phyloP scores from a whole-genome alignment of 1,140 invertebrate genomes.

The Drosophila eugracilis region DNA sequence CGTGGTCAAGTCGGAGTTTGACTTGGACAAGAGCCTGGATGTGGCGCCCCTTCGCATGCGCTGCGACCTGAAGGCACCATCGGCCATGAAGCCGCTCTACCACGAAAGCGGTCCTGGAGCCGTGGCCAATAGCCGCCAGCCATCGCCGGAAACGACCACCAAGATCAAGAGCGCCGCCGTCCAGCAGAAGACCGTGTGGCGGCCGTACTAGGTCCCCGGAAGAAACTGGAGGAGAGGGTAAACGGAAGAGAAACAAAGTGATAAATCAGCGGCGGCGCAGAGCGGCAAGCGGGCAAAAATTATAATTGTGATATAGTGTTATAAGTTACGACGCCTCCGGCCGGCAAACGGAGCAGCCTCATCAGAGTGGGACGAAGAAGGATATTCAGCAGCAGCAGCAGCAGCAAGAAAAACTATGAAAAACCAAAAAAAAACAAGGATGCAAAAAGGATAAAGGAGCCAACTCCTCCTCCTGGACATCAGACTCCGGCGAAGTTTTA shows the following conservation, averaged over 20 bases:
- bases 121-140: constrained; percentile 29
- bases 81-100: constrained; percentile 85
- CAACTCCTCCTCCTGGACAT: constrained; percentile 4
- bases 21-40: constrained; percentile 80
- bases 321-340: constrained; percentile 72
- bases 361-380: constrained; percentile 11
- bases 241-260: constrained; percentile 39
- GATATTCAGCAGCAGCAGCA: neutral
- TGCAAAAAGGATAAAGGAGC: neutral
- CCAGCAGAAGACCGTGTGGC: constrained; percentile 89
- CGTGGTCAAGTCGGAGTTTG: constrained; percentile 91
- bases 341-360: constrained; percentile 62
- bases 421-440: too few species aligned
- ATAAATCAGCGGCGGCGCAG: constrained; percentile 57
- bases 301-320: constrained; percentile 80
- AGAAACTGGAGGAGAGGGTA: neutral
- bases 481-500: constrained; percentile 82
- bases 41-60: constrained; percentile 60
- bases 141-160: constrained; percentile 85
- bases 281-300: constrained; percentile 67
- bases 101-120: constrained; percentile 58
- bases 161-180: constrained; percentile 85
- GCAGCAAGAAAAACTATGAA: neutral
- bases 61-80: constrained; percentile 88
- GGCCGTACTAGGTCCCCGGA: constrained; percentile 87